Evolutionary conservation across 2,888 invertebrate species (phyloP), one percentile per base, ranked within the genome.

Genomic region (Brachyopa scutellaris): DNA sequence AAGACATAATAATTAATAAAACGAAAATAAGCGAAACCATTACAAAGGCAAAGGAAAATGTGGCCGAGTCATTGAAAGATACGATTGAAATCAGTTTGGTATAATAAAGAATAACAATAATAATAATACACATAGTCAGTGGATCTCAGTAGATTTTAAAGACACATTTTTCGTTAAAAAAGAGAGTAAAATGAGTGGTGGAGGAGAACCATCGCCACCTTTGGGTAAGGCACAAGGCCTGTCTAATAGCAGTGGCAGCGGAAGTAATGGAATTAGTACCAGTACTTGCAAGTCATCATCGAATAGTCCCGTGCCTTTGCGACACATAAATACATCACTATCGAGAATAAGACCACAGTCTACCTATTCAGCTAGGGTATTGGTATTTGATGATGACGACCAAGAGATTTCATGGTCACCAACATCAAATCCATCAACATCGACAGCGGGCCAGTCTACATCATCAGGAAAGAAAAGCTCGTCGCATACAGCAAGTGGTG

Each of bases 331-430:
- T 40, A 53, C 76, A 6, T 55, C 76, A n/a, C 11, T 77, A 2
- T 61, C 70, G 1, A 64, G 82, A 55, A 66, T 77, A 19, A 87
- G 90, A 88, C 93, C 93, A 82, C 92, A 93, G 88, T 92, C 93
- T 86, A 93, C 93, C 72, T 93, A 95, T 90, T 95, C 95, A 84
- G 95, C 95, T 64, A 93, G 95, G 89, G 95, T 95, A 85, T 92
- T 95, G 86, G 92, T 94, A 86, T 95, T 95, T 88, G 95, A 95
- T 89, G 95, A 95, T 90, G 92, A 93, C 59, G 93, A 94, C 88
- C 91, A 92, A 72, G 93, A 93, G 45, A 59, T 84, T n/a, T 40
- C 49, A 51, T 59, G 70, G n/a, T 36, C 66, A 9, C n/a, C 66
- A 59, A 36, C 33, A 3, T 4, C 61, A 36, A 64, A 74, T 29